phyloP scores from a whole-genome alignment of 1,140 invertebrate species.

The Laupala kohalensis region DNA sequence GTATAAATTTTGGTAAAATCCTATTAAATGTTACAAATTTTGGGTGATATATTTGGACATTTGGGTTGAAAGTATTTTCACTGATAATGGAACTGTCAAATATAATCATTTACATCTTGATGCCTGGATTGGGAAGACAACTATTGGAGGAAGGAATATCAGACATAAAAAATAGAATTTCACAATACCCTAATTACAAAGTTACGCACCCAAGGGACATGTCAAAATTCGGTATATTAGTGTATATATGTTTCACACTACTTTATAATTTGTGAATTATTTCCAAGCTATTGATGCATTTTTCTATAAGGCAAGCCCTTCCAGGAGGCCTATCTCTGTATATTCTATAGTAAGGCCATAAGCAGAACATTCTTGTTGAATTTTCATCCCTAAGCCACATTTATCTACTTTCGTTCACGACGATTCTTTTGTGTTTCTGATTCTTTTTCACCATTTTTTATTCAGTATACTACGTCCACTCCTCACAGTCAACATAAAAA shows the following conservation, averaged over 20 bases:
- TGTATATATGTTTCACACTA: no score
- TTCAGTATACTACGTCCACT: no score
- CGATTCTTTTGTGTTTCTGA: no score
- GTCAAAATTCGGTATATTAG: no score
- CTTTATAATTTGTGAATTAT: not conserved
- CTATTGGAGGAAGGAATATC: not conserved
- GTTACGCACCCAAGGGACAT: no score
- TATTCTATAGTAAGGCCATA: not conserved
- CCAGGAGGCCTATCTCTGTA: not conserved
- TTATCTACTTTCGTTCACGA: not conserved
- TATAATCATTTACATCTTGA: not conserved
- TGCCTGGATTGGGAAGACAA: not conserved
- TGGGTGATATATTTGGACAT: not conserved
- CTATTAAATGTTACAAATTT: not conserved
- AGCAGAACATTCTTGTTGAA: not conserved
- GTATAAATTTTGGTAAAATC: no score
- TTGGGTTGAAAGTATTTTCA: not conserved
- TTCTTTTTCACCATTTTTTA: no score
- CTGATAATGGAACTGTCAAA: not conserved
- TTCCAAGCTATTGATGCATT: not conserved
- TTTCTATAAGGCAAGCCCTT: not conserved
- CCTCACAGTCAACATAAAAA: no score
- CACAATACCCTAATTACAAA: not conserved
- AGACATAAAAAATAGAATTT: not conserved
- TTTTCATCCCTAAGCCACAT: not conserved